These are phyloP conservation scores for Sipha flava DNA, from an alignment of 1,140 invertebrate species.

Conservation along the genomic window DNA sequence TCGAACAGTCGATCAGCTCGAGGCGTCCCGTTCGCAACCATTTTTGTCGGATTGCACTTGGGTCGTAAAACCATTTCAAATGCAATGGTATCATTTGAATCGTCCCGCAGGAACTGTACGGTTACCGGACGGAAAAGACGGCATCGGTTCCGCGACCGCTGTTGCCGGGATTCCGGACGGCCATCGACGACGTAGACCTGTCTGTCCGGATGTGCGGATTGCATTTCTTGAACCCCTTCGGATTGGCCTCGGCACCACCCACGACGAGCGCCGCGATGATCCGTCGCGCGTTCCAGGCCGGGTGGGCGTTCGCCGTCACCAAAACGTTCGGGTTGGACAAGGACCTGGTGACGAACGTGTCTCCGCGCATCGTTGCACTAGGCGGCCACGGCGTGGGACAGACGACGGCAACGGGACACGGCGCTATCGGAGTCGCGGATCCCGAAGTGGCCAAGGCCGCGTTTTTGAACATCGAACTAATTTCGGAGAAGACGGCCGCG, in stretches of 20 bases:
- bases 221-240: conserved; percentile 93
- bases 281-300: conserved; percentile 82
- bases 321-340: conserved; percentile 95
- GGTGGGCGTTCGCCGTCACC: conserved; percentile 93
- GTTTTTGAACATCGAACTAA: conserved; percentile 96
- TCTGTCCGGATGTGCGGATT: conserved; percentile 86
- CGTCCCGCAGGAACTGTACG: not conserved
- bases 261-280: conserved; percentile 94
- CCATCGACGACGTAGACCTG: conserved; percentile 89
- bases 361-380: conserved; percentile 75
- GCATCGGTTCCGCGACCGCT: conserved; percentile 49
- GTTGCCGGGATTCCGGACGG: conserved; percentile 84
- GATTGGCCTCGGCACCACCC: conserved; percentile 91
- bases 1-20: too few relatives aligned
- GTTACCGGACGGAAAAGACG: not conserved
- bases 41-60: too few relatives aligned
- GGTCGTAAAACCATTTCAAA: too few relatives aligned
- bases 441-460: conserved; percentile 72
- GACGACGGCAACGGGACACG: conserved; percentile 47
- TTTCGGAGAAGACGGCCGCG: conserved; percentile 88
- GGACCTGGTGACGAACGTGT: conserved; percentile 92
- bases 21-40: too few relatives aligned
- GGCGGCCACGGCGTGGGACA: not conserved
- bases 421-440: not conserved
- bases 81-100: not conserved